These are phyloP conservation scores for Darevskia mixta DNA, from an alignment of 2,797 vertebrate genomes.

Conservation along the genomic window DNA sequence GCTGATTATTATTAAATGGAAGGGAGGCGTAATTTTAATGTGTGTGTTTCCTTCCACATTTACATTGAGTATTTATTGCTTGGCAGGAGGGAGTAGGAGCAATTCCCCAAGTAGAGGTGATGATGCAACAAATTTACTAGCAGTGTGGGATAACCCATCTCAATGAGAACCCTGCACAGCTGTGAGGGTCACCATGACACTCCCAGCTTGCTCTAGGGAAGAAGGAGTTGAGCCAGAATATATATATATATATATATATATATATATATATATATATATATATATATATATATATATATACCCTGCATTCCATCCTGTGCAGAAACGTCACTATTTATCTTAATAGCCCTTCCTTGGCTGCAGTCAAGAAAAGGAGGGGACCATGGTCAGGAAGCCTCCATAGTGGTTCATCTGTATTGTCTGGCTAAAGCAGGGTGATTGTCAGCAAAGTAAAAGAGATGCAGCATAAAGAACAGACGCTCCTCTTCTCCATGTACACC, in stretches of 20 bases:
- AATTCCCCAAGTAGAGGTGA: neutral
- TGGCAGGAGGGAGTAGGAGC: neutral
- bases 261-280: too few species aligned
- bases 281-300: too few species aligned
- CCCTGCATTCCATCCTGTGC: neutral
- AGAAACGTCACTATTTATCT: too few species aligned
- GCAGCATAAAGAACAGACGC: neutral
- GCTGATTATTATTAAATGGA: neutral
- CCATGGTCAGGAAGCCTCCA: neutral
- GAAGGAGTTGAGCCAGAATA: neutral
- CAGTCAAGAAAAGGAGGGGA: neutral
- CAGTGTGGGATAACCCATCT: neutral
- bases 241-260: too few species aligned
- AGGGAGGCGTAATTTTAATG: neutral
- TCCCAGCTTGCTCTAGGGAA: neutral
- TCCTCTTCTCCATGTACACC: neutral
- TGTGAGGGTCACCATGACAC: neutral
- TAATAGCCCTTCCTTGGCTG: neutral
- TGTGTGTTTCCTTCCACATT: neutral
- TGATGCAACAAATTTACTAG: slow-evolving; percentile 13
- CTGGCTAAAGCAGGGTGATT: neutral
- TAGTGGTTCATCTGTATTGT: neutral
- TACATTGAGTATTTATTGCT: neutral
- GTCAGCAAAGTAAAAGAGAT: neutral
- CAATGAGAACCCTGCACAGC: neutral